Evolutionary conservation across 2,888 invertebrate genomes (phyloP), one percentile per base, ranked within the genome.

Genomic region (Zaprionus lineosus): DNA sequence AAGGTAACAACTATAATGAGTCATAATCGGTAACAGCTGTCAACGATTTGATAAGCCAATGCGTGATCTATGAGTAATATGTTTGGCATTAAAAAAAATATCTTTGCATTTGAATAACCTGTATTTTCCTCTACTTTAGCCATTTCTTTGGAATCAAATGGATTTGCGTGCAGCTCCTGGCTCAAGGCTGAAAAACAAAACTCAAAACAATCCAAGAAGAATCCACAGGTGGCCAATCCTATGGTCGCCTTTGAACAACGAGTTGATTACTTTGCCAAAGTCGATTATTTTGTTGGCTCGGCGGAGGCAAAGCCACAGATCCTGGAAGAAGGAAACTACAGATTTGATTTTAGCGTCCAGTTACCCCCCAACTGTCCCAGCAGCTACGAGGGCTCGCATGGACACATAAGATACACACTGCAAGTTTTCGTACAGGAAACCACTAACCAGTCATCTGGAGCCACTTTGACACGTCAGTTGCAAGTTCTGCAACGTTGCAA

Each of bases 241-340:
- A 37, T 57, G 0, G 11, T 68, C 8, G 31, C 36, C 11, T 68
- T 60, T 47, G 83, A 74, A 36, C 74, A 81, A 26, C 85, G 88
- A 2, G 78, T 85, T 33, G 88, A 88, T 51, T 88, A 84, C 57
- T 72, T 88, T 31, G 76, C 86, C 1, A 86, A 78, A 8, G 79
- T 81, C 2, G 86, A 82, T 16, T 88, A 86, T 18, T 81, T 88
- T 33, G 53, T 88, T 2, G 88, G 88, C 12, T 88, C 88, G 1
- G 88, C 88, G 46, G 74, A 24, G 43, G 72, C 87, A 0, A 52
- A 57, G 33, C 74, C 84, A 1, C 78, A 78, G 31, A 58, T 86
- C 19, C 44, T 88, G 4, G 65, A 77, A 0, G 64, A 60, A 0
- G 88, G 88, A 11, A 46, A 26, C 28, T 88, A 88, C 14, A 58